These are phyloP conservation scores for Apteryx owenii DNA, from an alignment of 2,113 vertebrate genomes.

Conservation along the genomic window DNA sequence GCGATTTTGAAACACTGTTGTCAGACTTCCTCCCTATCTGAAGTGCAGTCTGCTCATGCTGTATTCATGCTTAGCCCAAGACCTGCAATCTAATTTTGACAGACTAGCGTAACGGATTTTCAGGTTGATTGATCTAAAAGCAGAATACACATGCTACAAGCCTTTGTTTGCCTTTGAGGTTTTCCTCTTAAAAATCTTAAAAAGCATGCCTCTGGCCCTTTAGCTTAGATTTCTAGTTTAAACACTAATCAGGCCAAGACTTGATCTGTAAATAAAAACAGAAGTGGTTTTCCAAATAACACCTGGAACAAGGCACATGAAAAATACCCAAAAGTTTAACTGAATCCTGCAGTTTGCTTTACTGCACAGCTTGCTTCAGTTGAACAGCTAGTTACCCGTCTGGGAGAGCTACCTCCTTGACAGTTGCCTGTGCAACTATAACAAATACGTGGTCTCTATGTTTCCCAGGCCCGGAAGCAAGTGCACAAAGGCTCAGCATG, in stretches of 20 bases:
- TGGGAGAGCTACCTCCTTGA: background rate
- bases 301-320: background rate
- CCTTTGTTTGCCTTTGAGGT: too few species aligned
- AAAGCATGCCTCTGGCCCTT: background rate
- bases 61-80: background rate
- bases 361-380: background rate
- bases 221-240: background rate
- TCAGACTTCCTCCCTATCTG: too few species aligned
- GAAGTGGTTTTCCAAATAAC: background rate
- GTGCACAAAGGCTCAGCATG: background rate
- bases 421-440: accelerated
- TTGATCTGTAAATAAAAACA: background rate
- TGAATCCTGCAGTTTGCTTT: background rate
- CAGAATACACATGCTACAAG: background rate
- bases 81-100: too few species aligned
- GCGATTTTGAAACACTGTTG: too few species aligned
- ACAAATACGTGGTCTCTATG: too few species aligned
- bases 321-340: background rate
- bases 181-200: background rate
- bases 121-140: background rate
- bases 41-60: background rate
- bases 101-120: background rate
- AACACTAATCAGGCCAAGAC: background rate
- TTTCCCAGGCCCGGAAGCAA: background rate
- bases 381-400: background rate